Conservation (phyloP, 1,140 invertebrate species). For the Halictus rubicundus region DNA sequence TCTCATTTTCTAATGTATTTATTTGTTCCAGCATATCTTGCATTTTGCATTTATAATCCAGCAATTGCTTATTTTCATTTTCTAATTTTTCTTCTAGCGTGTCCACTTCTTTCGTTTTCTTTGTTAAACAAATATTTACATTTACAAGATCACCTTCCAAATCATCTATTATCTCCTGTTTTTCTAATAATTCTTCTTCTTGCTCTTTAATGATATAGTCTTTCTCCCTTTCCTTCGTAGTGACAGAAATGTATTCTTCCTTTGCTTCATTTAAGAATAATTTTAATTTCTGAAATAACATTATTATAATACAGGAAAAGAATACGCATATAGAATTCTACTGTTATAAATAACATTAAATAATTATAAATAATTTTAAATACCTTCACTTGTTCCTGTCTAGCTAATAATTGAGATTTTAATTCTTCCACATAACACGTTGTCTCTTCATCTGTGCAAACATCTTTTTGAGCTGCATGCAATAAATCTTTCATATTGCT, state of each 20-base stretch:
- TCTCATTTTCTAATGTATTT: conserved; percentile 42
- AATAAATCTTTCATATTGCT: conserved; percentile 65
- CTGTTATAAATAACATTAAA: not conserved
- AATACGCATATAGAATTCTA: not conserved
- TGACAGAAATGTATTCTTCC: conserved; percentile 71
- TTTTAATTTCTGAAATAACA: conserved; percentile 69
- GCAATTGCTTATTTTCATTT: conserved; percentile 55
- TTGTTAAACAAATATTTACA: conserved; percentile 62
- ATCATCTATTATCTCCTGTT: conserved; percentile 66
- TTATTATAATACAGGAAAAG: conserved; percentile 28
- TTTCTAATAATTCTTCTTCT: conserved; percentile 59
- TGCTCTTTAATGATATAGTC: conserved; percentile 57
- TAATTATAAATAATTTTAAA: conserved; percentile 10
- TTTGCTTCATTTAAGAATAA: conserved; percentile 75
- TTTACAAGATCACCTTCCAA: conserved; percentile 68
- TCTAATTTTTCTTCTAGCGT: conserved; percentile 70
- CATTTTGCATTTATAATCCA: conserved; percentile 53
- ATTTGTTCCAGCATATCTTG: conserved; percentile 48
- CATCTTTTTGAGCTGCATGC: conserved; percentile 53
- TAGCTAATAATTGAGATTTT: conserved; percentile 61
- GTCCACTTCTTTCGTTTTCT: conserved; percentile 67
- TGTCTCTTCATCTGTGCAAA: conserved; percentile 49
- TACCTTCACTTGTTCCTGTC: conserved; percentile 72
- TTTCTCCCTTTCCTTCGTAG: conserved; percentile 55
- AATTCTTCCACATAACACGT: conserved; percentile 65